These are phyloP conservation scores for Enteromius fasciolatus DNA, from an alignment of 2,797 vertebrate genomes.

Conservation along the genomic window DNA sequence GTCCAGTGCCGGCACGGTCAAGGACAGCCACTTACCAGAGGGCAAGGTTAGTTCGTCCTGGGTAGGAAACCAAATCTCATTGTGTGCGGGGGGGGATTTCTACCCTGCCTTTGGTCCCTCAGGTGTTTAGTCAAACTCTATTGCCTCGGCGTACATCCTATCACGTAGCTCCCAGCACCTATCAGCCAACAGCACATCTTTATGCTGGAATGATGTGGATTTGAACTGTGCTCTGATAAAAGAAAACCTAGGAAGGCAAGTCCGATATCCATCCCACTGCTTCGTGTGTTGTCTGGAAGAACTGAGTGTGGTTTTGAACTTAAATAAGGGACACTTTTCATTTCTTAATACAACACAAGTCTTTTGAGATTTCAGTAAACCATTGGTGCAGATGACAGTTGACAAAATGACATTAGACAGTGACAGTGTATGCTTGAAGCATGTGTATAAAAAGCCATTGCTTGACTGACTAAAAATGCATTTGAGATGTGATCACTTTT, in stretches of 20 bases:
- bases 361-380: conserved; percentile 1
- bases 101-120: background rate
- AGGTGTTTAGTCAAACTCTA: conserved; percentile 18
- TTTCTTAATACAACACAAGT: background rate
- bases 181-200: background rate
- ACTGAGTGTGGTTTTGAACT: background rate
- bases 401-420: background rate
- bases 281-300: background rate
- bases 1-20: conserved; percentile 8
- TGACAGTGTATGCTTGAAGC: background rate
- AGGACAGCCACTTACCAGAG: conserved; percentile 30
- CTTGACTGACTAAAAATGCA: conserved; percentile 15
- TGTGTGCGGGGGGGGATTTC: conserved; percentile 10
- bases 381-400: background rate
- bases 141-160: background rate
- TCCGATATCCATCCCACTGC: background rate
- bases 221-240: conserved; percentile 19
- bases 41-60: conserved; percentile 36
- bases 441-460: background rate
- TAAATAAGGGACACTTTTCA: background rate
- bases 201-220: conserved; percentile 27
- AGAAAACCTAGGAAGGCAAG: background rate
- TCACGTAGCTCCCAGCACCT: background rate
- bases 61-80: conserved; percentile 34
- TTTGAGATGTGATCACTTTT: background rate